phyloP scores from a whole-genome alignment of 2,888 invertebrate genomes.

The Lingula anatina region DNA sequence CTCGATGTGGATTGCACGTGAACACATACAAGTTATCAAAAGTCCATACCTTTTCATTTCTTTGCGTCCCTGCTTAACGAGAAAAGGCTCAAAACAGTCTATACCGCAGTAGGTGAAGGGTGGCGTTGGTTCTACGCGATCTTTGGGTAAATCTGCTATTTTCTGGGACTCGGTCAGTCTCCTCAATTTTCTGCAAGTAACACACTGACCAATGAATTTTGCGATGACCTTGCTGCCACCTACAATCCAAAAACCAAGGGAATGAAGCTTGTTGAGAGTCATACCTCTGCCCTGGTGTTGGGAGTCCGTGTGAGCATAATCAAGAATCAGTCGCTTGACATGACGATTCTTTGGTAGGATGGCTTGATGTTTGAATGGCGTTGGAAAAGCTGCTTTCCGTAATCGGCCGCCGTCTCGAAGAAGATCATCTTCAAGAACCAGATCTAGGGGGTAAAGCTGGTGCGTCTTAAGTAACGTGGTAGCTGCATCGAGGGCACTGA shows the following conservation, averaged over 20 bases:
- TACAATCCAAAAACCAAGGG: conserved; percentile 16
- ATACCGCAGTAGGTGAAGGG: conserved; percentile 21
- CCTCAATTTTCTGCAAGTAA: conserved; percentile 8
- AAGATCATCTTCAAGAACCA: conserved; percentile 14
- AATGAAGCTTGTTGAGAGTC: conserved; percentile 12
- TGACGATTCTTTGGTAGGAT: conserved; percentile 16
- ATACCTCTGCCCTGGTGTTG: conserved; percentile 17
- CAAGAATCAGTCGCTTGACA: conserved; percentile 13
- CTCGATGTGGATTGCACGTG: conserved; percentile 22
- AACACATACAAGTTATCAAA: conserved; percentile 21
- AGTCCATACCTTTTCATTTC: conserved; percentile 22
- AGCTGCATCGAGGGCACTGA: no score
- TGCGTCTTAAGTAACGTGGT: no score
- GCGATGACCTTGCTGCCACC: conserved; percentile 11
- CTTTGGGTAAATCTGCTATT: conserved; percentile 19
- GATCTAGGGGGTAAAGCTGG: conserved; percentile 12
- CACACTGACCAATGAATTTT: conserved; percentile 11
- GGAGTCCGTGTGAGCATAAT: conserved; percentile 10
- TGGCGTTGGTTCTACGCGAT: conserved; percentile 15
- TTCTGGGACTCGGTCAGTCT: conserved; percentile 5
- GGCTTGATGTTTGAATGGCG: conserved; percentile 12
- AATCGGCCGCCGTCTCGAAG: conserved; percentile 20
- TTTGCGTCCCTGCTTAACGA: conserved; percentile 19
- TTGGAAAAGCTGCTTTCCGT: conserved; percentile 4
- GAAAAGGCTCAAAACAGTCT: conserved; percentile 27